Conservation (phyloP, 2,888 invertebrate species). For the Merodon equestris region DNA sequence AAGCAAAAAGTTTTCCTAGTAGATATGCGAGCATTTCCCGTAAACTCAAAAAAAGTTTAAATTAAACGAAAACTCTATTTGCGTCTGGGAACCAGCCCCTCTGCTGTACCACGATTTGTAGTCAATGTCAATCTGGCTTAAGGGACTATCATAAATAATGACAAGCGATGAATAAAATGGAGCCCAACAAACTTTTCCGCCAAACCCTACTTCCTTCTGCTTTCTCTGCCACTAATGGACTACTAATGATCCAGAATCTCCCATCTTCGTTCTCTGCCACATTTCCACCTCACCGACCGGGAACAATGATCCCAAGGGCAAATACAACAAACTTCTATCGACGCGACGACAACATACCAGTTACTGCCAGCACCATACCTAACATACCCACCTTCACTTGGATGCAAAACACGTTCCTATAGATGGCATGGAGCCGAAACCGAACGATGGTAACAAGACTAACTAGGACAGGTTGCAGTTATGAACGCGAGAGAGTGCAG, state of each 20-base stretch:
- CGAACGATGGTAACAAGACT: neutral
- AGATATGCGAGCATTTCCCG: too few species aligned
- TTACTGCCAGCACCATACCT: neutral
- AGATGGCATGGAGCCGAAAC: neutral
- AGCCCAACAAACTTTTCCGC: conserved; percentile 49
- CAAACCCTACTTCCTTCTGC: conserved; percentile 1
- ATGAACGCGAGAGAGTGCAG: conserved; percentile 25
- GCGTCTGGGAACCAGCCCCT: too few species aligned
- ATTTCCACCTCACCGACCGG: conserved; percentile 2
- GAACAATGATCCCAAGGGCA: conserved; percentile 26
- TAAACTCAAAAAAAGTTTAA: too few species aligned
- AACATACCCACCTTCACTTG: conserved; percentile 13
- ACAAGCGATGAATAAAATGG: conserved; percentile 58
- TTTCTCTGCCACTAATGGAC: conserved; percentile 38
- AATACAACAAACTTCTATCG: conserved; percentile 42
- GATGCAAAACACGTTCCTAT: conserved; percentile 52
- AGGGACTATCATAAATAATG: conserved; percentile 54
- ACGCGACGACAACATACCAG: conserved; percentile 23
- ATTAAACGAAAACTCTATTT: too few species aligned
- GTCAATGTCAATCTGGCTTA: too few species aligned
- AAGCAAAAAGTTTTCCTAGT: too few species aligned
- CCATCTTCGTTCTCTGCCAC: neutral
- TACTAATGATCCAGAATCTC: conserved; percentile 52
- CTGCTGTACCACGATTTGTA: too few species aligned
- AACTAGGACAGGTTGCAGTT: conserved; percentile 49